These are phyloP conservation scores for human (Homo sapiens) DNA, from an alignment of 2,113 vertebrate species.

Conservation along the genomic window GRCh38 chrX:123141001-123141500, in stretches of 20 bases:
- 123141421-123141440: conserved; percentile 53
- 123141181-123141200: conserved; percentile 32
- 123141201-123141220: conserved; percentile 12
- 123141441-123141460: conserved; percentile 39
- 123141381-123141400: conserved; percentile 48
- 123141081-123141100: conserved; percentile 58
- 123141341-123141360: conserved; percentile 1
- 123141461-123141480: conserved; percentile 45
- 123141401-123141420: conserved; percentile 38
- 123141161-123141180: not conserved
- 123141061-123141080: conserved; percentile 62
- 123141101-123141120: conserved; percentile 37
- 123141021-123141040: conserved; percentile 66
- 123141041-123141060: conserved; percentile 61
- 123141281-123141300: not conserved
- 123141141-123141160: conserved; percentile 53
- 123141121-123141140: not conserved
- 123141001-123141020: conserved; percentile 60
- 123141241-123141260: not conserved
- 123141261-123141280: conserved; percentile 34
- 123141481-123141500: conserved; percentile 47
- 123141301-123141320: conserved; percentile 26
- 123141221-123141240: conserved; percentile 5
- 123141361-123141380: conserved; percentile 27
- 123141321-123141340: conserved; percentile 28